Base-by-base conservation (phyloP, 2,113 vertebrate genomes). In the Tricholaema leucomelas region DNA sequence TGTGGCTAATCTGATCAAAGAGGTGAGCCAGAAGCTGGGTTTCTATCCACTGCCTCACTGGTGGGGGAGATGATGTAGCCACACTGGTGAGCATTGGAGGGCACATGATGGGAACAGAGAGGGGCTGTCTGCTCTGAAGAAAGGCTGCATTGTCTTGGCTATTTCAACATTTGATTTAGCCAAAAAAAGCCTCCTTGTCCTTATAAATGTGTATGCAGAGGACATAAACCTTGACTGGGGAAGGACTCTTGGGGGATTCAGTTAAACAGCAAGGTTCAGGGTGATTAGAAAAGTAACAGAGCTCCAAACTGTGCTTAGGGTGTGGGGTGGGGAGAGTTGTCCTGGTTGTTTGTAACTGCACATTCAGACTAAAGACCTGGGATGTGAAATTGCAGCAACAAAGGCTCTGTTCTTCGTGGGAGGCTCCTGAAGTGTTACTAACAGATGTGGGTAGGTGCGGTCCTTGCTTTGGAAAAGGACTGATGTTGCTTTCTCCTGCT, bases 1-100 rank as follows among this genome's bases (percentile, higher is more conserved):
- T 0, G 97, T 99, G 35, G 99, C 99, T 91, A 98, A 71, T 76
- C 96, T 99, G 70, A 98, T 99, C 87, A 98, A 98, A 93, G 99
- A 99, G 99, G 99, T 99, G 76, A 64, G 93, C 9, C 10, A 19
- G 13, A 7, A 42, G 52, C 46, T 44, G 23, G 56, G 44, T 55
- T 67, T 23, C 10, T 25, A 21, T 13, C 30, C 4, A 11, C 72
- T 31, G 84, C 80, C 69, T 27, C 10, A 0, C 11, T 46, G 70
- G 50, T 31, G 46, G 5, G 0, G 1, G 1, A 31, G 1, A 25
- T 30, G 55, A 20, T 31, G 1, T 52, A 46, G 56, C 13, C 66
- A 40, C 15, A 19, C 33, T 31, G 81, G 25, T 13, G 46, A 72
- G 77, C 66, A 58, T 48, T 2, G 1, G 38, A 5, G 61, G 25